Percentiles rank a stretch among this genome's conserved stretches.
phyloP scores from a whole-genome alignment of 1,140 invertebrate species.

The Sycophila sp. region DNA sequence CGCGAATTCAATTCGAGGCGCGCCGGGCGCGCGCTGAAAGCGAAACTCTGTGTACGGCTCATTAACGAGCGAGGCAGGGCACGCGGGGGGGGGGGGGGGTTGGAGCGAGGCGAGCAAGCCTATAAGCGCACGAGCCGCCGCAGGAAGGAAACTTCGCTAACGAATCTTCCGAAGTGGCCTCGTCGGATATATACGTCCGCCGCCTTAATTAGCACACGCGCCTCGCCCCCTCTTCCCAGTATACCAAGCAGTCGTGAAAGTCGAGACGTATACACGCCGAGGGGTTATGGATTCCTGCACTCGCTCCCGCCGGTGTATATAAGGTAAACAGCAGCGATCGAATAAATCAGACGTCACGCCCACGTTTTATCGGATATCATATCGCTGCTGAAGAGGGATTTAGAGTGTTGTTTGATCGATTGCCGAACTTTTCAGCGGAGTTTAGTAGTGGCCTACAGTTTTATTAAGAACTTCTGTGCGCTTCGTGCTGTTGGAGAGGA shows the following conservation, averaged over 20 bases:
- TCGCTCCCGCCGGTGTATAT: no score
- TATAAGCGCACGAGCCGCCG: background rate
- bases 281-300: background rate
- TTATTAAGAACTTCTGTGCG: no score
- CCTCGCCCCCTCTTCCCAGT: no score
- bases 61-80: background rate
- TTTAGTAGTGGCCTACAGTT: no score
- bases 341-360: background rate
- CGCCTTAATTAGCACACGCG: constrained; percentile 20
- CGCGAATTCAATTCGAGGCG: constrained; percentile 4
- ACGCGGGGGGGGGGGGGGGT: background rate
- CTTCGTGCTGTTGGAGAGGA: no score
- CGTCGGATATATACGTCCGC: background rate
- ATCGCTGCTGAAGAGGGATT: no score
- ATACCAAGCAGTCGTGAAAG: no score
- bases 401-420: no score
- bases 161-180: constrained; percentile 31
- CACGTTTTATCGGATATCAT: no score
- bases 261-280: background rate
- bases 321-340: constrained; percentile 1
- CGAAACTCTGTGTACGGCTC: constrained; percentile 5
- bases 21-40: background rate
- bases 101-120: background rate
- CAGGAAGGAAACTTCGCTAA: constrained; percentile 28
- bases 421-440: no score